phyloP scores from a whole-genome alignment of 2,797 vertebrate species.

The Channallabes apus region DNA sequence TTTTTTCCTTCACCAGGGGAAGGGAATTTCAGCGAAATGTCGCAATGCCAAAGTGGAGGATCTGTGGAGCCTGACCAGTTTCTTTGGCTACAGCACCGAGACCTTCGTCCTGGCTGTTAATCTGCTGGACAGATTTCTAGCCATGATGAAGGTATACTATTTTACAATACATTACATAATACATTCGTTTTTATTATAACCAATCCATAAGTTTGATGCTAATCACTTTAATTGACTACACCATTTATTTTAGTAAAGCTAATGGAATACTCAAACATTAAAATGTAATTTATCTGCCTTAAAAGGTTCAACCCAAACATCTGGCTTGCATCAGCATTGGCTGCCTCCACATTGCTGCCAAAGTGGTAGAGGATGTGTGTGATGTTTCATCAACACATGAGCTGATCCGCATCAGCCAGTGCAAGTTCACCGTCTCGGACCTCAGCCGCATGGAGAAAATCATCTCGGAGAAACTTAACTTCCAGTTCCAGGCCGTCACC shows the following conservation, averaged over 20 bases:
- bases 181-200: background rate
- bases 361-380: conserved; percentile 86
- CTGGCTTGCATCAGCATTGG: conserved; percentile 94
- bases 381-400: conserved; percentile 83
- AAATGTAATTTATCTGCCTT: background rate
- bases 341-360: conserved; percentile 90
- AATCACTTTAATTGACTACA: background rate
- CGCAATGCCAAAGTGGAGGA: conserved; percentile 93
- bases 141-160: conserved; percentile 88
- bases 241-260: background rate
- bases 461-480: conserved; percentile 90
- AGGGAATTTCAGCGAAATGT: conserved; percentile 83
- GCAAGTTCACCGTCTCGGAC: conserved; percentile 93
- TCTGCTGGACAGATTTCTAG: conserved; percentile 95
- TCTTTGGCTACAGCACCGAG: conserved; percentile 93
- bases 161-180: background rate
- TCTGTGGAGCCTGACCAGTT: conserved; percentile 92
- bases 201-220: background rate
- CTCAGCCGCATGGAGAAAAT: conserved; percentile 96
- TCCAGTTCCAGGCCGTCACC: conserved; percentile 92
- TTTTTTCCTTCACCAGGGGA: conserved; percentile 74
- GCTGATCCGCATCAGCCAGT: conserved; percentile 95
- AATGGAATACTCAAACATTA: background rate
- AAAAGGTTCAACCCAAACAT: conserved; percentile 89
- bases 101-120: conserved; percentile 95